Evolutionary conservation across 2,888 invertebrate genomes (phyloP).

Genomic region (Papilio demoleus): DNA sequence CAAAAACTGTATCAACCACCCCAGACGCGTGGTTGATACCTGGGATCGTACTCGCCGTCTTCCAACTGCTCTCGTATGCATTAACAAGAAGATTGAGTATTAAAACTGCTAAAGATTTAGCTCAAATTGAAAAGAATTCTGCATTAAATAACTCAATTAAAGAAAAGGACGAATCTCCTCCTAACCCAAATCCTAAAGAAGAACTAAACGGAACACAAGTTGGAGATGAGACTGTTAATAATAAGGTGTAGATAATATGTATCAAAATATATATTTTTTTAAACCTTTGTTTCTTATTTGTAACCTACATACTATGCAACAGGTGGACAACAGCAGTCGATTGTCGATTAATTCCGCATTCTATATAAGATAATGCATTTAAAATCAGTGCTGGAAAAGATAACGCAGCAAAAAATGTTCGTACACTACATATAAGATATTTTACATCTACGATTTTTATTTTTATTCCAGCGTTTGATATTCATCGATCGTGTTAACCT

Average conservation of each 20-base stretch:
- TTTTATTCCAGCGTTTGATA: too few relatives aligned
- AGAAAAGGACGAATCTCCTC: constrained; percentile 37
- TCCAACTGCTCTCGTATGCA: constrained; percentile 69
- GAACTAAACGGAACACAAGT: constrained; percentile 14
- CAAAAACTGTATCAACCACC: constrained; percentile 65
- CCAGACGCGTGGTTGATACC: constrained; percentile 77
- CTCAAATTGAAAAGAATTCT: constrained; percentile 38
- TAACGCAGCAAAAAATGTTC: neutral
- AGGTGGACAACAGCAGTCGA: neutral
- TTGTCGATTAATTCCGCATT: neutral
- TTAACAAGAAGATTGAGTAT: constrained; percentile 55
- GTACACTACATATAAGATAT: too few relatives aligned
- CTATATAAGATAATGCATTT: neutral
- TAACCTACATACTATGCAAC: neutral
- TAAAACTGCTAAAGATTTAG: constrained; percentile 34
- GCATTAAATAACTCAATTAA: constrained; percentile 33
- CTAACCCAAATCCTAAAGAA: too few relatives aligned
- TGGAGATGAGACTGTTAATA: constrained; percentile 17
- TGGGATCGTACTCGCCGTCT: constrained; percentile 61
- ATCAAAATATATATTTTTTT: constrained; percentile 17
- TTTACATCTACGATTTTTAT: too few relatives aligned
- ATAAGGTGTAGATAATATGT: constrained; percentile 23
- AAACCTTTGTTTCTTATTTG: neutral
- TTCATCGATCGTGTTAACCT: too few relatives aligned
- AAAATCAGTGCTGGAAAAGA: neutral